phyloP scores from a whole-genome alignment of 2,113 vertebrate genomes.

The Pygoscelis adeliae region DNA sequence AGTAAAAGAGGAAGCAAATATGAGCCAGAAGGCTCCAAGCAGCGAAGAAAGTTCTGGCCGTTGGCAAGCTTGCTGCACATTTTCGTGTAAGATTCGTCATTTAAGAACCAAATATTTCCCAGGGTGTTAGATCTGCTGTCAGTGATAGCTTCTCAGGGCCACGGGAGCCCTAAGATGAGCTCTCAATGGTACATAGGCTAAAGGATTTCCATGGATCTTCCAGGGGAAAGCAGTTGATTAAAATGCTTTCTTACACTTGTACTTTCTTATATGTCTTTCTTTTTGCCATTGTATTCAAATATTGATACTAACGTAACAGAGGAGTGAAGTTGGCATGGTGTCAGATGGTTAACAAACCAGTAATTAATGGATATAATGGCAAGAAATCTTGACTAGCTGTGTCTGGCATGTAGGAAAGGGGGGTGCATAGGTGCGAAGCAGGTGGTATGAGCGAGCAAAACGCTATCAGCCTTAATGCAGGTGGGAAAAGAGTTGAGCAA shows the following conservation, averaged over 20 bases:
- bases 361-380: neutral
- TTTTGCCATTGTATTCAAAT: neutral
- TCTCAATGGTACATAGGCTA: neutral
- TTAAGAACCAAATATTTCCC: neutral
- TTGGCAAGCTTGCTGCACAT: neutral
- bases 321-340: neutral
- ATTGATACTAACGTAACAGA: rapidly evolving
- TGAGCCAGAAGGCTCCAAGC: neutral
- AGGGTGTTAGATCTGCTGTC: neutral
- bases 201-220: neutral
- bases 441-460: neutral
- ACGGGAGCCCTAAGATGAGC: neutral
- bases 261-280: neutral
- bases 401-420: neutral
- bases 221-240: neutral
- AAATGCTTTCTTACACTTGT: neutral
- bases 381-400: neutral
- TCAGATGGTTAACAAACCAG: neutral
- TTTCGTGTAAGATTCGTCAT: neutral
- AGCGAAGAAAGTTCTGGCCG: neutral
- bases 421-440: rapidly evolving
- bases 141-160: neutral
- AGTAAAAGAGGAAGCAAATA: neutral
- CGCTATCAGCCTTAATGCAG: neutral
- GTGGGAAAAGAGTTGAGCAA: neutral